These are phyloP conservation scores for Thymelicus lineola DNA, from an alignment of 2,888 invertebrate genomes.

Conservation along the genomic window DNA sequence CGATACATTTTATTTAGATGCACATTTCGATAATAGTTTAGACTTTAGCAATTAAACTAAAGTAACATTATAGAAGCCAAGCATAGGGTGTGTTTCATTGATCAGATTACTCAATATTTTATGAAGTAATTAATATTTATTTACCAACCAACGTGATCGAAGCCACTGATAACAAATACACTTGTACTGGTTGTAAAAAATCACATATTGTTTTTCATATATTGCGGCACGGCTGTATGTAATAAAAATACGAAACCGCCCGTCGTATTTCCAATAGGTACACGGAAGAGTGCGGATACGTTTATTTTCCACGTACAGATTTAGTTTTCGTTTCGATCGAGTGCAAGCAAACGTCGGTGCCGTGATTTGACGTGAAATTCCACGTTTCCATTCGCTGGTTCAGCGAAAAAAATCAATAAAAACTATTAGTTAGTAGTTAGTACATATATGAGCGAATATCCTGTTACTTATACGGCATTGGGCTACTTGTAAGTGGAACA, in stretches of 20 bases:
- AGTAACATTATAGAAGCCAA: no score
- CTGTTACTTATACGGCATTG: slow-evolving; percentile 24
- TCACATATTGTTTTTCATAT: background rate
- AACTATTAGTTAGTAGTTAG: slow-evolving; percentile 23
- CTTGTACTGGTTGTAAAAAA: background rate
- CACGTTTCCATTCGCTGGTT: slow-evolving; percentile 41
- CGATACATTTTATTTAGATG: no score
- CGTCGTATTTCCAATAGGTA: slow-evolving; percentile 19
- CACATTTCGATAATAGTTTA: no score
- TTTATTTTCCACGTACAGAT: slow-evolving; percentile 35
- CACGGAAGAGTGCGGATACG: slow-evolving; percentile 28
- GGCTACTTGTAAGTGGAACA: slow-evolving; percentile 20
- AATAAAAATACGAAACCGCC: slow-evolving; percentile 13
- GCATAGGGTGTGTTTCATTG: no score
- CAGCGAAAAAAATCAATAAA: slow-evolving; percentile 21
- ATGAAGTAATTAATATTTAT: background rate
- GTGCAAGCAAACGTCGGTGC: slow-evolving; percentile 38
- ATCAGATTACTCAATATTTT: no score
- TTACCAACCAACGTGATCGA: background rate
- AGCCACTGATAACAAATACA: background rate
- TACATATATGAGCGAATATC: slow-evolving; percentile 20
- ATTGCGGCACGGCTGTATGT: background rate
- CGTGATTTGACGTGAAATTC: slow-evolving; percentile 42
- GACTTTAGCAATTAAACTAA: no score
- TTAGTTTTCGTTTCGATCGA: slow-evolving; percentile 38